Evolutionary conservation across 2,797 vertebrate genomes (phyloP), one percentile per base, ranked within the genome.

Genomic region (Urosaurus nigricauda): DNA sequence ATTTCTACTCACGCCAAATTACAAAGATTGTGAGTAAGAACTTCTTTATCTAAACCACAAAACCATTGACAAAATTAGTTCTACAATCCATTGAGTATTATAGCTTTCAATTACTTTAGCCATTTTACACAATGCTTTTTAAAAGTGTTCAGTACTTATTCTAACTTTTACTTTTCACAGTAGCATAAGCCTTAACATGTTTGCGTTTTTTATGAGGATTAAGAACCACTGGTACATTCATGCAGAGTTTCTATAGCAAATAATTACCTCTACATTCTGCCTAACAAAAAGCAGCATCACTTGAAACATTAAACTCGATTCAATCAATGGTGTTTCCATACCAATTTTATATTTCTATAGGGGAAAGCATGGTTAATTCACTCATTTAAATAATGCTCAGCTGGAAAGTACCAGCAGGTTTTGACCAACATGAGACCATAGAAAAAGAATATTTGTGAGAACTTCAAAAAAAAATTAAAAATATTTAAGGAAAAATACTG

Each of bases 31-130:
- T 78, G 73, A 68, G 11, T 86, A 84, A 84, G n/a, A 84, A 84
- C 83, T 58, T 65, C 4, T 2, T 78, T 78, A 87, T 8, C 11
- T 90, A 85, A 88, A 0, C 0, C 2, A 40, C 14, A 71, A 78
- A 85, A 65, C 2, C 13, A 75, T 53, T 81, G 82, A n/a, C 19
- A 80, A 90, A 88, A 81, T 87, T 84, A 81, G 68, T 56, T 74
- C 68, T 87, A 81, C 68, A 84, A 63, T 74, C 60, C 70, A 80
- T 53, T 90, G 83, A 77, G 29, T 79, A 43, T 84, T 83, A 80
- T 90, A 74, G 82, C 82, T 80, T 84, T 74, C 68, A 84, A 80
- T 84, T 87, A 87, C n/a, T 68, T 84, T 56, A 79, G 75, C 65
- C 68, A 79, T 79, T 79, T 43, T 87, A 26, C 74, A 87, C 51